Conservation (phyloP, 2,797 vertebrate genomes). For the Hemitrygon akajei region DNA sequence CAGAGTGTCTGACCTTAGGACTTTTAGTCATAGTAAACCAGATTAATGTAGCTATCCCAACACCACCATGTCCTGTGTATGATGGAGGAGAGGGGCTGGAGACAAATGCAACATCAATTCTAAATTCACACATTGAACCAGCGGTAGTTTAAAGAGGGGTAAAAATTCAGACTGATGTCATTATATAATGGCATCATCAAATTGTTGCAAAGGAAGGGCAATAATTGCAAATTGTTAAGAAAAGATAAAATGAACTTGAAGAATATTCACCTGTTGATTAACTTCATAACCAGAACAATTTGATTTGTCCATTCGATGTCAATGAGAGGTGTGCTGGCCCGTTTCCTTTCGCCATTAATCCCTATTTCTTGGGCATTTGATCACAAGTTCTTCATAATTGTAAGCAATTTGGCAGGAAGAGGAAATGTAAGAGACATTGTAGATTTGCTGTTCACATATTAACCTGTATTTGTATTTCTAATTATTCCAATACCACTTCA, state of each 20-base stretch:
- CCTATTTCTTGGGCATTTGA: background rate
- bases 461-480: too few relatives aligned
- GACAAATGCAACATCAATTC: background rate
- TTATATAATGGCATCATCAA: background rate
- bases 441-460: too few relatives aligned
- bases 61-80: background rate
- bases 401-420: background rate
- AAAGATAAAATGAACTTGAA: too few relatives aligned
- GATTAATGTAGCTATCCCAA: background rate
- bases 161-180: background rate
- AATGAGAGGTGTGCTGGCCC: too few relatives aligned
- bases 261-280: too few relatives aligned
- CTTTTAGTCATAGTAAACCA: background rate
- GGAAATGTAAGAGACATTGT: too few relatives aligned
- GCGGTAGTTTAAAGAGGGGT: background rate
- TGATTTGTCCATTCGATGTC: background rate
- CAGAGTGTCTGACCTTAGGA: background rate
- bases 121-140: background rate
- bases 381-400: background rate
- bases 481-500: too few relatives aligned
- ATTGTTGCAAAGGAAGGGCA: too few relatives aligned
- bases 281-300: background rate
- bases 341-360: background rate
- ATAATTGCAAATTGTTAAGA: too few relatives aligned
- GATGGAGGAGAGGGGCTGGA: background rate